Conservation (phyloP, 1,140 invertebrate genomes). For the Stratiolaelaps scimitus region DNA sequence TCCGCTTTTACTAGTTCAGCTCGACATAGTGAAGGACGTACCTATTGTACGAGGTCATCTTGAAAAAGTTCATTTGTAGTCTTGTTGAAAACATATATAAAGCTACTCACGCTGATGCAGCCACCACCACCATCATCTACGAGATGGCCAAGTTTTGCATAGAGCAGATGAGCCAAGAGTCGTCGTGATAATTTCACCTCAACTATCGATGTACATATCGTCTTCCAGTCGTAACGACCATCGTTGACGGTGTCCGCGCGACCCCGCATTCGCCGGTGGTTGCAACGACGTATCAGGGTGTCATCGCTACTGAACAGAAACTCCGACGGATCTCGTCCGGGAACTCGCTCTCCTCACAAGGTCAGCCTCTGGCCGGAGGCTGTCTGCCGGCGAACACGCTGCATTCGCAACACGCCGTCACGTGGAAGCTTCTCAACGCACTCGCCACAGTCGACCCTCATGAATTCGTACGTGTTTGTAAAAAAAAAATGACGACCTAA, state of each 20-base stretch:
- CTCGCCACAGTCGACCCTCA: slow-evolving; percentile 11
- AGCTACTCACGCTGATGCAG: too few relatives aligned
- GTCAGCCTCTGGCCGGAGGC: too few relatives aligned
- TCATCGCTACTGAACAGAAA: slow-evolving; percentile 6
- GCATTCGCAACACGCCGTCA: slow-evolving; percentile 12
- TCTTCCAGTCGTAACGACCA: background rate
- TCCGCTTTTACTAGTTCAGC: too few relatives aligned
- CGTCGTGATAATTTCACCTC: too few relatives aligned
- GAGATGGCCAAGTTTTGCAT: too few relatives aligned
- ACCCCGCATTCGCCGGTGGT: background rate
- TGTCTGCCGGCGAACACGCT: background rate
- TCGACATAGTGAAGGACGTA: too few relatives aligned
- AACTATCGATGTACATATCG: background rate
- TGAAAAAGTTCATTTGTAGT: too few relatives aligned
- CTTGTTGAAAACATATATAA: too few relatives aligned
- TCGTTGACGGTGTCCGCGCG: slow-evolving; percentile 4
- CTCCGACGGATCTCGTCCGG: slow-evolving; percentile 7
- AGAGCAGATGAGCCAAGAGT: too few relatives aligned
- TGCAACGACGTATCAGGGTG: background rate
- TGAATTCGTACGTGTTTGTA: slow-evolving; percentile 1
- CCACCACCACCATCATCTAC: too few relatives aligned
- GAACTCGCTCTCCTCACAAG: slow-evolving; percentile 8
- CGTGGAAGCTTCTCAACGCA: slow-evolving; percentile 17
- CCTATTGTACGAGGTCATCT: too few relatives aligned
- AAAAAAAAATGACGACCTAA: too few relatives aligned